Evolutionary conservation across 2,113 vertebrate genomes (phyloP), one percentile per base, ranked within the genome.

Genomic region (Hypanus sabinus): DNA sequence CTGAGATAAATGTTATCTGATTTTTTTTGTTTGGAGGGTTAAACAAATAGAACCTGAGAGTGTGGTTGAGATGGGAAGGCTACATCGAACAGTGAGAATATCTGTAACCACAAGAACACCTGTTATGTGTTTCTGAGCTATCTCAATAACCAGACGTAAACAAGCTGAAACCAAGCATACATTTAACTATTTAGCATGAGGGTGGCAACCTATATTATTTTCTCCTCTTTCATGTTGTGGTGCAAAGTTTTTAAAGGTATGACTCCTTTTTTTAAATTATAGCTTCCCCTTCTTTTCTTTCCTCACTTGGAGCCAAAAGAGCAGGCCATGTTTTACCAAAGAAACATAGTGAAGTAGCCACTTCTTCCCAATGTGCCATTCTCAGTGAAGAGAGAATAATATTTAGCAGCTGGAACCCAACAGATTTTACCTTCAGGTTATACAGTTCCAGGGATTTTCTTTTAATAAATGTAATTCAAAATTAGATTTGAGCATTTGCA

Each of bases 1-100:
- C 91, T 55, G 91, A 93, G 91, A 93, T 73, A 93, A 90, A 87
- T 93, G 68, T 93, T 93, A 93, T 93, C 91, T 93, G 91, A 93
- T 93, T 93, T 93, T 92, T 38, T 93, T 93, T 93, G 91, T 73
- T 71, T 93, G 70, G 91, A 93, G 91, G 91, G 91, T 93, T 93
- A 24, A 16, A 93, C 91, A 93, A 75, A 70, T 70, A 46, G 68
- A 93, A 73, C 22, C 46, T 93, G 91, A 93, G 68, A 93, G 33
- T 93, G 91, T 93, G 91, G 91, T 93, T 73, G 91, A 93, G 91
- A 93, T 93, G 91, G 91, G 91, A 70, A 93, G 91, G 22, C 91
- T 55, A 70, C 91, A 93, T 75, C 70, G 33, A 93, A 55, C 36
- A 55, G 36, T 93, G 91, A 93, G 91, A 73, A 93, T 93, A 46